Percentiles rank a stretch among this genome's conserved stretches.
These are phyloP conservation scores for Choloepus didactylus DNA, from an alignment of 2,797 vertebrate species.

Conservation along the genomic window DNA sequence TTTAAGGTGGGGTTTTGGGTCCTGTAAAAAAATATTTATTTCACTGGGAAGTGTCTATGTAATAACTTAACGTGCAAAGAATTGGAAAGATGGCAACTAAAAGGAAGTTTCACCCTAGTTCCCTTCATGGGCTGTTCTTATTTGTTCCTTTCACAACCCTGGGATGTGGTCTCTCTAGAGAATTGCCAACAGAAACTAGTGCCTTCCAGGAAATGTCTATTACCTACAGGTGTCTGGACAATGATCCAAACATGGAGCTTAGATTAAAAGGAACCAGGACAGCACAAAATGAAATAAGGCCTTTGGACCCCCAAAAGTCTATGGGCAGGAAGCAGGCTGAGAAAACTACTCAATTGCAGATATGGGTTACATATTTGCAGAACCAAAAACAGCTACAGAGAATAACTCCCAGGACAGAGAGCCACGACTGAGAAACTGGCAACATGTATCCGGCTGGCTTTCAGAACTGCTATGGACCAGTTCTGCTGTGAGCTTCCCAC, in stretches of 20 bases:
- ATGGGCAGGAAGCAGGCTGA: background rate
- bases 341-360: background rate
- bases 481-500: background rate
- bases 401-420: background rate
- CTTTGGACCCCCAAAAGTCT: background rate
- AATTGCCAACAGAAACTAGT: background rate
- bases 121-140: rapidly evolving
- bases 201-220: background rate
- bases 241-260: background rate
- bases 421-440: background rate
- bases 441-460: background rate
- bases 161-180: background rate
- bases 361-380: background rate
- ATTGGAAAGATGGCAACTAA: background rate
- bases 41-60: background rate
- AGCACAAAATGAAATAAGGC: background rate
- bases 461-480: background rate
- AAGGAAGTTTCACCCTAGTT: no score
- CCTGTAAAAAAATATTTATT: background rate
- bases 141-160: background rate
- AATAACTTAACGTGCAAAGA: background rate
- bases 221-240: background rate
- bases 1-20: background rate
- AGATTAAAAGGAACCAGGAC: background rate
- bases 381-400: background rate